These are phyloP conservation scores for Channa striata DNA, from an alignment of 2,797 vertebrate species.

Conservation along the genomic window DNA sequence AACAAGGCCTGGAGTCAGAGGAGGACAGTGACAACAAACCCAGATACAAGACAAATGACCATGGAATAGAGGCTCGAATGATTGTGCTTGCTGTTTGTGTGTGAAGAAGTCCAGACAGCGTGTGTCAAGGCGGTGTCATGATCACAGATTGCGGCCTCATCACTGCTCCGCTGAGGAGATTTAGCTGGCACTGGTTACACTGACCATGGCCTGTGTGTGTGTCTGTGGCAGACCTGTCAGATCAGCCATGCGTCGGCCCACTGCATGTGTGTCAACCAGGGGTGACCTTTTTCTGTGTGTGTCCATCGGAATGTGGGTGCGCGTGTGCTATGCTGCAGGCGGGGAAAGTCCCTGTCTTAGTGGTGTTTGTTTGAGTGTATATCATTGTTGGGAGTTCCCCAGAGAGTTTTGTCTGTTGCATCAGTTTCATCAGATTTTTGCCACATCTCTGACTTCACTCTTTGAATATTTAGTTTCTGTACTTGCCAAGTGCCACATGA, in stretches of 20 bases:
- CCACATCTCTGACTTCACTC: conserved; percentile 5
- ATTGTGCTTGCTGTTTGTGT: conserved; percentile 33
- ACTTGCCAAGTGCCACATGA: neutral
- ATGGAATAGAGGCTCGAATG: conserved; percentile 40
- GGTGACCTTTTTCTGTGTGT: conserved; percentile 59
- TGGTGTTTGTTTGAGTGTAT: neutral
- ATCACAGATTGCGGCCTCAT: conserved; percentile 78
- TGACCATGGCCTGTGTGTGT: conserved; percentile 45
- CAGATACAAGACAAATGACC: conserved; percentile 52
- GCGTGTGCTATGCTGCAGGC: conserved; percentile 60
- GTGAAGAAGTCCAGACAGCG: conserved; percentile 56
- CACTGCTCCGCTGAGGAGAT: conserved; percentile 66
- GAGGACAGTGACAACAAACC: conserved; percentile 32
- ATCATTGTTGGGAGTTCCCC: conserved; percentile 54
- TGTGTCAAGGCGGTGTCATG: conserved; percentile 70
- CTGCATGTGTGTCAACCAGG: conserved; percentile 56
- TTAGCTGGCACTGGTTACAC: conserved; percentile 65
- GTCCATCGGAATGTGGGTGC: conserved; percentile 21
- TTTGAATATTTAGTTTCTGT: neutral
- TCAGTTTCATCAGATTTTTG: conserved; percentile 19
- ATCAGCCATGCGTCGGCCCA: conserved; percentile 63
- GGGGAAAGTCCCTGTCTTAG: conserved; percentile 72
- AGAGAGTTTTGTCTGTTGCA: neutral
- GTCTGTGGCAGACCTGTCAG: conserved; percentile 63
- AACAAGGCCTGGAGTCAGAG: conserved; percentile 57